Conservation (phyloP, 2,113 vertebrate genomes). For the Rhineura floridana region DNA sequence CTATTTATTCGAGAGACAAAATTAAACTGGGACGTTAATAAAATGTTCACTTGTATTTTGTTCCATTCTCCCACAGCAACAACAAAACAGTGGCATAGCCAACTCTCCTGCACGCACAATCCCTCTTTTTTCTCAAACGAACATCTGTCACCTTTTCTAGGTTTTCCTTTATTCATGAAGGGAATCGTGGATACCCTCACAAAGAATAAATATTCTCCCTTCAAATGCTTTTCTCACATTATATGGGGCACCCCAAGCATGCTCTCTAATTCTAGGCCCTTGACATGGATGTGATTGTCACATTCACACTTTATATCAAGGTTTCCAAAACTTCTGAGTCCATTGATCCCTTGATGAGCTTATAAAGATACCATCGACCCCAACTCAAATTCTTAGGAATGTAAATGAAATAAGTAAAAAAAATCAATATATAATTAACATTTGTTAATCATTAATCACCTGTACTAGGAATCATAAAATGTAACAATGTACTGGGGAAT, state of each 20-base stretch:
- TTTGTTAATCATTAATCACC: too few relatives aligned
- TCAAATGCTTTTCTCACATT: neutral
- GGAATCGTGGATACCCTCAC: neutral
- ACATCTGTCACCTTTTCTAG: neutral
- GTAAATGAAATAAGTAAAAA: too few relatives aligned
- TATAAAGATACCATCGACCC: too few relatives aligned
- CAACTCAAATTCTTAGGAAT: too few relatives aligned
- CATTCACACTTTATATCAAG: too few relatives aligned
- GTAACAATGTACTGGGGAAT: too few relatives aligned
- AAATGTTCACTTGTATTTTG: slow-evolving; percentile 50
- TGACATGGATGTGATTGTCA: neutral
- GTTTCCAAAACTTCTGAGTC: too few relatives aligned
- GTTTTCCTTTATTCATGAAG: neutral
- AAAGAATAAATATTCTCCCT: neutral
- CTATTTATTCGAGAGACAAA: slow-evolving; percentile 52
- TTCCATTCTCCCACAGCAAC: slow-evolving; percentile 56
- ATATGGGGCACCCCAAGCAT: neutral
- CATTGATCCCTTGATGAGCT: too few relatives aligned
- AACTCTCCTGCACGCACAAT: slow-evolving; percentile 21
- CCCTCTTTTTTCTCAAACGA: rapidly evolving
- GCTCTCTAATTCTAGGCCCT: neutral
- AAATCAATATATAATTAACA: too few relatives aligned
- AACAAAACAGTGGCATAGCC: slow-evolving; percentile 36
- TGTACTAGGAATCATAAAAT: too few relatives aligned
- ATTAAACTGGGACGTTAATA: slow-evolving; percentile 55